Evolutionary conservation across 2,797 vertebrate genomes (phyloP).

Genomic region (Melanotaenia pygmaea): DNA sequence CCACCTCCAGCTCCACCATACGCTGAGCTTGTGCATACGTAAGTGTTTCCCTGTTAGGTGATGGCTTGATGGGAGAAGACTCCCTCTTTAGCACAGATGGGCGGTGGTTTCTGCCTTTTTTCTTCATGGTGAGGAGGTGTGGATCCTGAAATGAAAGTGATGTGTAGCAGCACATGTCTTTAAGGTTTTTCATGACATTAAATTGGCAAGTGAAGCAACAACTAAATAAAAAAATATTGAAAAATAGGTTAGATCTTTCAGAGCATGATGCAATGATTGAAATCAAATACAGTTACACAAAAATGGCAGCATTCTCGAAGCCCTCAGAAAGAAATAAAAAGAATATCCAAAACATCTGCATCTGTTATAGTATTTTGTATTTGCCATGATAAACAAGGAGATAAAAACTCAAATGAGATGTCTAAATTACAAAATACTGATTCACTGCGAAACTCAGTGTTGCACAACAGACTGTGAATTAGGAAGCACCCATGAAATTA

Average conservation of each 20-base stretch:
- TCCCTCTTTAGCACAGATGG: slow-evolving; percentile 84
- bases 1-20: slow-evolving; percentile 98
- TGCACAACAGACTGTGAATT: not conserved
- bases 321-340: not conserved
- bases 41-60: slow-evolving; percentile 93
- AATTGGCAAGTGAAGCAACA: not conserved
- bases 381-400: not conserved
- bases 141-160: slow-evolving; percentile 36
- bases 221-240: not conserved
- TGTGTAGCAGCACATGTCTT: not conserved
- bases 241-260: not conserved
- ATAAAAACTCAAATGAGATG: not conserved
- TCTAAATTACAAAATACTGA: not conserved
- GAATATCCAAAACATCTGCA: not conserved
- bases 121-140: slow-evolving; percentile 89
- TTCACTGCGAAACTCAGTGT: not conserved
- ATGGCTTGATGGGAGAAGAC: slow-evolving; percentile 95
- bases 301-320: not conserved
- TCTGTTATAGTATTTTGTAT: not conserved
- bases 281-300: slow-evolving; percentile 15
- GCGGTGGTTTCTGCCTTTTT: slow-evolving; percentile 91
- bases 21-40: slow-evolving; percentile 98
- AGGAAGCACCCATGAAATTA: not conserved
- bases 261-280: not conserved
- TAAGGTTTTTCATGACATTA: not conserved